Evolutionary conservation across 2,797 vertebrate genomes (phyloP), one percentile per base, ranked within the genome.

Genomic region (Urocyon cinereoargenteus): DNA sequence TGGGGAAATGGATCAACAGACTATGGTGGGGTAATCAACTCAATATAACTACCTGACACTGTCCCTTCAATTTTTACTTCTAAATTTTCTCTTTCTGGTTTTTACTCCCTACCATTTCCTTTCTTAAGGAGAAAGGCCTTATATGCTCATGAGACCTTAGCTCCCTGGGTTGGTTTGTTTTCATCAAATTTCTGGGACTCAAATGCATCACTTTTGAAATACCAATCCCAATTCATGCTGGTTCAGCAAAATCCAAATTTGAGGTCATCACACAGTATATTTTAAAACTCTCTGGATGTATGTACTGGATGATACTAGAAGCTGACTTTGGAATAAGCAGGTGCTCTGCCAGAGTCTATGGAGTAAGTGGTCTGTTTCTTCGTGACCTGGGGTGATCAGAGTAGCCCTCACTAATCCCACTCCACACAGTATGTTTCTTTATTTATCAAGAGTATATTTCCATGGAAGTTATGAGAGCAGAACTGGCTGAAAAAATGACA

Each of bases 231-330:
- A 22, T 22, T 51, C 21, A 59, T 59, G 22, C 26, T 64, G 5
- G 22, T 79, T 91, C 64, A n/a, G 40, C 53, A 51, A 18, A 49
- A 61, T 34, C 55, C 31, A 88, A 94, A 97, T 45, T 24, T 86
- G 64, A 61, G 57, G 73, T 93, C 10, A 5, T 94, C 96, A 66
- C 96, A 85, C 40, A 45, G 96, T 93, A 22, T 86, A 62, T 51
- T 96, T 98, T 97, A 95, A 92, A 94, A 90, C 91, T 61, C 70
- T 89, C 91, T 91, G 95, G 95, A 94, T 82, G 36, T 82, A 51
- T 75, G 86, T 81, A 18, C 94, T 86, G n/a, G 73, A 7, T 85
- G 62, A 92, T 75, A 31, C 81, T 13, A 92, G 89, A 91, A 81
- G 81, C 91, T 97, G 51, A 75, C 15, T 51, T 77, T 77, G 93